Base-by-base conservation (phyloP, 2,888 invertebrate species). In the Sinodicranocentrus sp. region DNA sequence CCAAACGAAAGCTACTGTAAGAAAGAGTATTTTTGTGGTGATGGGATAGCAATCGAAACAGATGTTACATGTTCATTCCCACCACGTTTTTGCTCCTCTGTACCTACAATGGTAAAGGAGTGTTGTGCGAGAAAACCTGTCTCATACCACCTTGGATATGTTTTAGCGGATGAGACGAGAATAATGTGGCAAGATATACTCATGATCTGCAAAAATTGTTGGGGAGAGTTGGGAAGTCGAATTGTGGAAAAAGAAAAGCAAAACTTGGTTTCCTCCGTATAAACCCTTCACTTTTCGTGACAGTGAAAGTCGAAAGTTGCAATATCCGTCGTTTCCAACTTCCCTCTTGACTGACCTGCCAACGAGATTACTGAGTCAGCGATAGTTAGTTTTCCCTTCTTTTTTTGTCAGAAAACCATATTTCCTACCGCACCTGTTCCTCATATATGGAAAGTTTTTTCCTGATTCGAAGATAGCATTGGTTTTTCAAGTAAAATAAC, bases 231-330 rank as follows among this genome's bases (percentile, higher is more conserved):
- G 33, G 3, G 33, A n/a, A n/a, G 26, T n/a, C n/a, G n/a, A n/a
- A n/a, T n/a, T 28, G 17, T 39, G 8, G 10, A 19, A 63, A 28
- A 61, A 57, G 73, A 21, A 43, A 72, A 28, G 21, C 0, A 59
- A 48, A 48, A 48, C n/a, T n/a, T n/a, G n/a, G n/a, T n/a, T n/a
- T n/a, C n/a, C n/a, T n/a, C n/a, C n/a, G n/a, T n/a, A n/a, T n/a
- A n/a, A n/a, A n/a, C n/a, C n/a, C 63, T 19, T 59, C 63, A 48
- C 75, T 65, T n/a, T 75, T 39, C 65, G 2, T 52, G 59, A 54
- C 59, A 77, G 68, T 21, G 25, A 77, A 77, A 54, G 77, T 77
- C 77, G 77, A 77, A 67, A 77, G 77, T 68, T 57, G 77, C 77
- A 68, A 77, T 77, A 68, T 77, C 77, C 77, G 68, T 57, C 68